Base-by-base conservation (phyloP, 2,888 invertebrate genomes). In the Linnaemya vulpina region DNA sequence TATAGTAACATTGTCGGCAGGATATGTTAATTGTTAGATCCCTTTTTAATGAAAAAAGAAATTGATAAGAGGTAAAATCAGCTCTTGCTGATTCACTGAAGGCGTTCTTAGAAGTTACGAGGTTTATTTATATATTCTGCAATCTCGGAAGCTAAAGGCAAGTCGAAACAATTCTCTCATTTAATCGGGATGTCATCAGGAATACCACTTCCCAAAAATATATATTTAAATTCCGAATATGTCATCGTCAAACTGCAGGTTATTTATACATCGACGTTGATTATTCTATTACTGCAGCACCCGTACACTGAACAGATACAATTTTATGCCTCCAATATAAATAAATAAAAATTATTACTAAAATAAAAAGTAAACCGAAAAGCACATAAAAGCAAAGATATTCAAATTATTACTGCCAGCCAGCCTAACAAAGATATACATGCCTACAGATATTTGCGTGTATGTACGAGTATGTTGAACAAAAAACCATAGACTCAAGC, bases 291-390 rank as follows among this genome's bases (percentile, higher is more conserved):
- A 49, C 43, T 53, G 43, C 51, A 75, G 46, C 22, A 63, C 75
- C 62, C 53, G 17, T 2, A 67, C 63, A 43, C 2, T 60, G 55
- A 43, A 70, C 53, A 70, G 22, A 51, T 63, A 11, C 22, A 38
- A 51, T 51, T 53, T 25, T 53, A 17, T 40, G 17, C 8, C 30
- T 15, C 10, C 49, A 63, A 43, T n/a, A 30, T 25, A 76, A 65
- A 65, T 20, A 73, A 65, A 82, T 71, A 68, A 53, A 78, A 83
- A 73, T 73, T 78, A 77, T 83, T 73, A 38, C 46, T 13, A 51
- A 71, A 67, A 74, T 20, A 65, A 60, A 67, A 60, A 35, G 17
- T 7, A 76, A 46, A 38, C 3, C 20, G n/a, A 76, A 71, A 49
- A 17, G 38, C 30, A 38, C 43, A 49, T 38, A 63, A 70, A 60